These are phyloP conservation scores for Phyllotreta striolata DNA, from an alignment of 2,888 invertebrate species.

Conservation along the genomic window DNA sequence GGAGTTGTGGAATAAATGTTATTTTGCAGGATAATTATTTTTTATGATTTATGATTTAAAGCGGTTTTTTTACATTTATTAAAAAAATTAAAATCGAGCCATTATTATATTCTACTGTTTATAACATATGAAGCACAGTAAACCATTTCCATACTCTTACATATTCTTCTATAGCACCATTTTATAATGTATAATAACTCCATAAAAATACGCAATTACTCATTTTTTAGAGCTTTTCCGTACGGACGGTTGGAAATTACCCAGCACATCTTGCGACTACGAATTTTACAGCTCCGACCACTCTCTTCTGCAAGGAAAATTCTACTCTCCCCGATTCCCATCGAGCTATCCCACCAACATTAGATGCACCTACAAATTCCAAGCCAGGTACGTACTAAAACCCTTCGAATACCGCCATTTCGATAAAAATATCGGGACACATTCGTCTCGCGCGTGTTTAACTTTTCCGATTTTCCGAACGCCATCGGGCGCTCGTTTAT, in stretches of 20 bases:
- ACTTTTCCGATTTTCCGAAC: background rate
- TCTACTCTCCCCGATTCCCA: constrained; percentile 94
- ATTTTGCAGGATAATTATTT: background rate
- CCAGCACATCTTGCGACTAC: constrained; percentile 84
- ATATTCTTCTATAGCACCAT: too few relatives aligned
- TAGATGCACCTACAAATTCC: constrained; percentile 87
- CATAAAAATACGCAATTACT: background rate
- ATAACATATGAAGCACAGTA: too few relatives aligned
- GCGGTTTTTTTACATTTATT: too few relatives aligned
- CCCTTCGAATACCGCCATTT: background rate
- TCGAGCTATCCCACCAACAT: constrained; percentile 94
- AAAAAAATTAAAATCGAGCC: too few relatives aligned
- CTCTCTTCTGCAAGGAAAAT: constrained; percentile 75
- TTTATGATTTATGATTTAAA: too few relatives aligned
- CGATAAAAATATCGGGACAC: background rate
- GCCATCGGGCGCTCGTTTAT: background rate
- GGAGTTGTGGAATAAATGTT: background rate
- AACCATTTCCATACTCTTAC: too few relatives aligned
- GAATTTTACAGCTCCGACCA: constrained; percentile 81
- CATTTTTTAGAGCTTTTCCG: constrained; percentile 76
- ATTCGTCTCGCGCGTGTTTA: background rate
- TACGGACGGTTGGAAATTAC: constrained; percentile 79
- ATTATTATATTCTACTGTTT: too few relatives aligned
- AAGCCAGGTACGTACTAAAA: constrained; percentile 76
- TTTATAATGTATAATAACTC: background rate